Evolutionary conservation across 2,888 invertebrate genomes (phyloP).

Genomic region (Protonemura montana): DNA sequence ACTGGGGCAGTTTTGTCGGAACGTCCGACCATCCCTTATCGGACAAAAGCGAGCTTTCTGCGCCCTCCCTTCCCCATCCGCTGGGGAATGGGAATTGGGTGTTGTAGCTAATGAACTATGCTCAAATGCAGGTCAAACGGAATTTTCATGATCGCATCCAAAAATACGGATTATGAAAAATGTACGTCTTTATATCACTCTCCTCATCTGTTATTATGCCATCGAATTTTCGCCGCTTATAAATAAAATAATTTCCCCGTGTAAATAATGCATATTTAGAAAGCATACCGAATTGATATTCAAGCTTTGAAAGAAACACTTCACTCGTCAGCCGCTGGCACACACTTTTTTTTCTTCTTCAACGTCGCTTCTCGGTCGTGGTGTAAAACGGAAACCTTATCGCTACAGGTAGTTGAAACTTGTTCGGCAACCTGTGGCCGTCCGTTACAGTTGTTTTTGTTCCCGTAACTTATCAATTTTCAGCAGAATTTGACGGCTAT

Average conservation of each 20-base stretch:
- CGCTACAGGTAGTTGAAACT: background rate
- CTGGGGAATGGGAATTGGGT: background rate
- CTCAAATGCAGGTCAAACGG: background rate
- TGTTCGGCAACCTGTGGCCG: background rate
- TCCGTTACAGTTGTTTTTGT: background rate
- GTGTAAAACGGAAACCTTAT: background rate
- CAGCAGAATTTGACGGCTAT: background rate
- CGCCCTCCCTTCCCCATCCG: too few relatives aligned
- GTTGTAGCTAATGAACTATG: background rate
- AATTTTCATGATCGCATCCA: background rate
- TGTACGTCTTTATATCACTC: background rate
- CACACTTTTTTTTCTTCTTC: too few relatives aligned
- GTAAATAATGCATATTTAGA: constrained; percentile 5
- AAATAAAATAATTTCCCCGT: background rate
- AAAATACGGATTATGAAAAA: background rate
- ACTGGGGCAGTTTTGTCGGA: background rate
- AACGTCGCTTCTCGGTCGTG: too few relatives aligned
- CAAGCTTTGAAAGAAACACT: background rate
- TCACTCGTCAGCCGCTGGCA: background rate
- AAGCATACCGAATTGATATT: background rate
- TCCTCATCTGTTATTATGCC: background rate
- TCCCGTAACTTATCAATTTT: background rate
- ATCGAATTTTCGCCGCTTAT: background rate
- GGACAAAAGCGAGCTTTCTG: background rate
- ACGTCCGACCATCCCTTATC: background rate